These are phyloP conservation scores for Bombylius major DNA, from an alignment of 2,888 invertebrate genomes.

Conservation along the genomic window DNA sequence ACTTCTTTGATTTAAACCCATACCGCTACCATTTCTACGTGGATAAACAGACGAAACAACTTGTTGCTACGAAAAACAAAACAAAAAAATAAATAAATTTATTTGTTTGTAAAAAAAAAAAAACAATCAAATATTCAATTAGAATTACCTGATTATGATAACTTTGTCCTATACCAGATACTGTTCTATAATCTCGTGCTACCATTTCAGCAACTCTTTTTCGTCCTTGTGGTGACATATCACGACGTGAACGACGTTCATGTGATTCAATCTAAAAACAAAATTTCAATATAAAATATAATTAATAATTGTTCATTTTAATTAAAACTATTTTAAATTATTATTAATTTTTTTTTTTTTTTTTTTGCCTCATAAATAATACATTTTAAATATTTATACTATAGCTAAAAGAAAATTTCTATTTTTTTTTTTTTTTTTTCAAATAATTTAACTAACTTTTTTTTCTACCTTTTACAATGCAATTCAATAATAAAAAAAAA, in stretches of 20 bases:
- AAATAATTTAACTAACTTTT: no score
- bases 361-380: no score
- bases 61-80: not conserved
- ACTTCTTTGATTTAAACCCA: slow-evolving; percentile 53
- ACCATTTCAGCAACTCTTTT: slow-evolving; percentile 55
- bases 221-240: slow-evolving; percentile 69
- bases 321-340: not conserved
- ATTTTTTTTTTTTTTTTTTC: no score
- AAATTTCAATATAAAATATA: slow-evolving; percentile 8
- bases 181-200: slow-evolving; percentile 43
- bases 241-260: slow-evolving; percentile 65
- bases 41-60: slow-evolving; percentile 29
- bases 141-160: slow-evolving; percentile 35
- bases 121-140: no score
- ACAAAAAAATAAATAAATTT: not conserved
- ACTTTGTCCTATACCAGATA: slow-evolving; percentile 39
- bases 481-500: no score
- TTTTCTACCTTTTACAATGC: no score
- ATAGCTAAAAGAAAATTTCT: no score
- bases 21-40: slow-evolving; percentile 38
- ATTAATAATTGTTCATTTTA: not conserved
- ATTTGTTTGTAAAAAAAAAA: not conserved
- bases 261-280: slow-evolving; percentile 42
- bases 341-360: no score
- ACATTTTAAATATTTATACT: no score